These are phyloP conservation scores for Petromus typicus DNA, from an alignment of 2,113 vertebrate genomes.

Conservation along the genomic window DNA sequence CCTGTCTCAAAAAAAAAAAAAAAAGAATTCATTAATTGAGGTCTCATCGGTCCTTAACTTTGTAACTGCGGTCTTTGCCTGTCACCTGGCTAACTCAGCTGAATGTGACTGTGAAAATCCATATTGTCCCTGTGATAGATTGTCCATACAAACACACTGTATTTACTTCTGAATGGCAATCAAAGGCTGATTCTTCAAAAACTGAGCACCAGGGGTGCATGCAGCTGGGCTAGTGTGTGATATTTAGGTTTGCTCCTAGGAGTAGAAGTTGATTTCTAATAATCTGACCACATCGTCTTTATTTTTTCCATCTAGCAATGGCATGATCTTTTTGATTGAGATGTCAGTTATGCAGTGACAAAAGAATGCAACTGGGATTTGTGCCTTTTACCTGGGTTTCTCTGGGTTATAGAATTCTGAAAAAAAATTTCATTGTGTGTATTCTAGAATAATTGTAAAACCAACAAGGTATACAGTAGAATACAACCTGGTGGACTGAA, in stretches of 20 bases:
- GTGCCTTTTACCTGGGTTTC: slow-evolving; percentile 41
- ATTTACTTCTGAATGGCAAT: slow-evolving; percentile 47
- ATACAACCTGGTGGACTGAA: background rate
- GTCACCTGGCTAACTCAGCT: slow-evolving; percentile 9
- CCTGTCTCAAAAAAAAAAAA: no score
- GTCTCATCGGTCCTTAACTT: background rate
- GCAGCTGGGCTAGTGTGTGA: background rate
- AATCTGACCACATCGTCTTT: slow-evolving; percentile 60
- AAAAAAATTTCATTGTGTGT: background rate
- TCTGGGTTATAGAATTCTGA: background rate
- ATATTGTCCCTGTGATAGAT: background rate
- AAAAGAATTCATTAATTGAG: slow-evolving; percentile 53
- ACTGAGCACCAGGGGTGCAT: background rate
- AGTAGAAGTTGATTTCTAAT: slow-evolving; percentile 64
- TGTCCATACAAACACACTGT: background rate
- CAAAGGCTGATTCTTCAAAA: slow-evolving; percentile 38
- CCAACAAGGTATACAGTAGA: background rate
- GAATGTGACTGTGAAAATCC: background rate
- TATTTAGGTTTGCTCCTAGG: background rate
- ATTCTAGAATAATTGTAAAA: slow-evolving; percentile 46
- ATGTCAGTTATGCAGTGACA: slow-evolving; percentile 32
- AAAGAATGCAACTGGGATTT: slow-evolving; percentile 14
- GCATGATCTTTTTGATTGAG: slow-evolving; percentile 61
- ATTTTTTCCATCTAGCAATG: slow-evolving; percentile 43
- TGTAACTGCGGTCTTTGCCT: background rate